Conservation (phyloP, 1,140 invertebrate genomes). For the Hylyphantes graminicola region DNA sequence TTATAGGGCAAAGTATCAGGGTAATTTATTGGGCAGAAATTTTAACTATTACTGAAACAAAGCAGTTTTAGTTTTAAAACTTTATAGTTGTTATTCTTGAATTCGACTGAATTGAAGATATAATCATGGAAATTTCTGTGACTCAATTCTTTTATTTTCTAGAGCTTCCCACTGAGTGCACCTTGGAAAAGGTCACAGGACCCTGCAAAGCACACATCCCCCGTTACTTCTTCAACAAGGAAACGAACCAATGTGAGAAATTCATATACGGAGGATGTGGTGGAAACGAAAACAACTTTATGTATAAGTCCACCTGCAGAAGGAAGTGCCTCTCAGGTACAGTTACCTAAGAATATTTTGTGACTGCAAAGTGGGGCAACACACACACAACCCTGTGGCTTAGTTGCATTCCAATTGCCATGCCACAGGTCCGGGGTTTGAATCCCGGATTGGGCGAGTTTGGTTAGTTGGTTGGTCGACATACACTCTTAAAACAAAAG, state of each 20-base stretch:
- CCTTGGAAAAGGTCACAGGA: background rate
- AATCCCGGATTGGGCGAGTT: too few relatives aligned
- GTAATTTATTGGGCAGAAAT: too few relatives aligned
- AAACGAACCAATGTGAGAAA: slow-evolving; percentile 61
- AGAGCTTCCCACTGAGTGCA: background rate
- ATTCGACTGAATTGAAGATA: background rate
- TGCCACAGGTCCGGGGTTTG: too few relatives aligned
- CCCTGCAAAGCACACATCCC: slow-evolving; percentile 3
- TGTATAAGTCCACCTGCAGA: slow-evolving; percentile 41
- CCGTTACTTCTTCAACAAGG: slow-evolving; percentile 17
- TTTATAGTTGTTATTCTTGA: background rate
- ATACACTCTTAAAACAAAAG: too few relatives aligned
- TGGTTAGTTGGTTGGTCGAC: too few relatives aligned
- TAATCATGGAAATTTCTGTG: background rate
- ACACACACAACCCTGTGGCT: too few relatives aligned
- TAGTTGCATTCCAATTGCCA: too few relatives aligned
- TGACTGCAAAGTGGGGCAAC: too few relatives aligned
- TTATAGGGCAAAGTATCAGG: background rate
- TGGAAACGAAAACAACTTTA: slow-evolving; percentile 66
- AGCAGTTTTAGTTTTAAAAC: background rate
- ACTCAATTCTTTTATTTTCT: background rate
- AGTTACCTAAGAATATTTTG: too few relatives aligned
- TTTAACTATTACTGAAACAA: background rate
- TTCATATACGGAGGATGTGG: slow-evolving; percentile 67
- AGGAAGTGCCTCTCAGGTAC: background rate